Evolutionary conservation across 1,140 invertebrate genomes (phyloP).

Genomic region (Danaus plexippus): DNA sequence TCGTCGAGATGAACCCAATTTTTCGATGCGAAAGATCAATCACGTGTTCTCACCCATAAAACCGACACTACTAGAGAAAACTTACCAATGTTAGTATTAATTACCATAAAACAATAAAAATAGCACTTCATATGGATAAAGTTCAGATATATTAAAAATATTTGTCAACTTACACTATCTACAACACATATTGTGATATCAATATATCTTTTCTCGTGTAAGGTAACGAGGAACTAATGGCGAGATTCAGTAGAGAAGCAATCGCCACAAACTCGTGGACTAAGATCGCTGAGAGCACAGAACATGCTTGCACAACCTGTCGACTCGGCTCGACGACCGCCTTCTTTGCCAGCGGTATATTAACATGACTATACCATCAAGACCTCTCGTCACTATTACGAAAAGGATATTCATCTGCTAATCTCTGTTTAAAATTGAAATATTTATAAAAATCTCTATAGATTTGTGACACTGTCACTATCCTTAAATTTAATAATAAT

Average conservation of each 20-base stretch:
- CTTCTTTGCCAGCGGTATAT: conserved; percentile 49
- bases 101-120: no score
- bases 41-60: conserved; percentile 43
- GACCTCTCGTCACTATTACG: no score
- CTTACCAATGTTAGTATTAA: conserved; percentile 49
- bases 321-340: conserved; percentile 48
- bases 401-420: no score
- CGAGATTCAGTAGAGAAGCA: conserved; percentile 40
- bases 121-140: no score
- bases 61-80: conserved; percentile 43
- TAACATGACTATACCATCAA: no score
- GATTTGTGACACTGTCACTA: no score
- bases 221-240: conserved; percentile 57
- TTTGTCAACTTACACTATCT: no score
- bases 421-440: no score
- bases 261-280: conserved; percentile 46
- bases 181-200: no score
- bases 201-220: conserved; percentile 2
- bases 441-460: no score
- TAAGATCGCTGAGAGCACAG: conserved; percentile 30
- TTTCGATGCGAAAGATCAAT: conserved; percentile 43
- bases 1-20: conserved; percentile 44
- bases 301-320: conserved; percentile 37
- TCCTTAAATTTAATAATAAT: no score
- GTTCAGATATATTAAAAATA: no score